Conservation (phyloP, 2,113 vertebrate genomes). For the Tyto alba region DNA sequence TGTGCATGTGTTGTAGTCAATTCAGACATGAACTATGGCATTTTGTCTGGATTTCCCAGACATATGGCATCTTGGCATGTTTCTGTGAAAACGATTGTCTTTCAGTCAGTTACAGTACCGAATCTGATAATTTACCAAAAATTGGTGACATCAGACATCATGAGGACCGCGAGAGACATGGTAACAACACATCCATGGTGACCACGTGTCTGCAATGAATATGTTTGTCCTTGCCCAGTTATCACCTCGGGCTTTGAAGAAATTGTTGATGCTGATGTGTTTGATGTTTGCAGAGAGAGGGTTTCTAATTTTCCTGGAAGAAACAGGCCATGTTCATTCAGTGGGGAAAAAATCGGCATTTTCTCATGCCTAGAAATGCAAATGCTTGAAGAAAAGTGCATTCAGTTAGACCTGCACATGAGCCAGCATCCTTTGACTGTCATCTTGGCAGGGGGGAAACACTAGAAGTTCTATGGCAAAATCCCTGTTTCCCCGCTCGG, state of each 20-base stretch:
- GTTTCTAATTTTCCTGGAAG: neutral
- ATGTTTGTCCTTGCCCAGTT: neutral
- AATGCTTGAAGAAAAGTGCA: neutral
- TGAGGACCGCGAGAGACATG: neutral
- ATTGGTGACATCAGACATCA: neutral
- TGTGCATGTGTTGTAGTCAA: neutral
- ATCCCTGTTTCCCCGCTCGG: fast-evolving
- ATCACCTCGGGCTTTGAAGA: neutral
- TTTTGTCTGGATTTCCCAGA: neutral
- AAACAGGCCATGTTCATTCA: neutral
- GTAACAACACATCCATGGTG: neutral
- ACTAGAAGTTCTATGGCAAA: neutral
- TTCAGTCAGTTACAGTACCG: neutral
- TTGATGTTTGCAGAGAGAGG: neutral
- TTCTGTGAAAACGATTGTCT: neutral
- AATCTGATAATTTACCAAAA: neutral
- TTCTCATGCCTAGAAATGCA: neutral
- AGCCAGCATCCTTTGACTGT: neutral
- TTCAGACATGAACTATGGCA: neutral
- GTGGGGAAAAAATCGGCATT: neutral
- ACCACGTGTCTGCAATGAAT: neutral
- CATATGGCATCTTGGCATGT: neutral
- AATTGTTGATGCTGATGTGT: neutral
- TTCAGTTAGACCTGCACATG: neutral
- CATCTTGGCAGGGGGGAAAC: neutral